These are phyloP conservation scores for Rachycentron canadum DNA, from an alignment of 2,797 vertebrate species.

Conservation along the genomic window DNA sequence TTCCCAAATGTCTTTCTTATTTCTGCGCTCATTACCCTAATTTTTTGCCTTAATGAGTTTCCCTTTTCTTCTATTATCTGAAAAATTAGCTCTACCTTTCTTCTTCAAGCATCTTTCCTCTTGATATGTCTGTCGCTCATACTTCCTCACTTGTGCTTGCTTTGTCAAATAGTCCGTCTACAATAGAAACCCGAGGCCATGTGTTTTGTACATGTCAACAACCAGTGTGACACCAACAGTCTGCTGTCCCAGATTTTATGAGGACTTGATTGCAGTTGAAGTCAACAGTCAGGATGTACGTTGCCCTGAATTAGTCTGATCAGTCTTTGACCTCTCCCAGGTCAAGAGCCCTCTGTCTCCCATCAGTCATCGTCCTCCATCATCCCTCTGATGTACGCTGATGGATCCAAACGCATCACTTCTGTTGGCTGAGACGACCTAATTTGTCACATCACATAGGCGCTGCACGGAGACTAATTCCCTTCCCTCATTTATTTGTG, in stretches of 20 bases:
- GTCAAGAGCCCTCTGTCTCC: conserved; percentile 28
- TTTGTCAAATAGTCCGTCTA: too few species aligned
- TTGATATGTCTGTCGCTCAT: too few species aligned
- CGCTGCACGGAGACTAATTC: conserved; percentile 74
- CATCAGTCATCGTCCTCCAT: conserved; percentile 32
- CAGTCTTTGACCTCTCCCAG: conserved; percentile 39
- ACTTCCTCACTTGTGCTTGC: not conserved
- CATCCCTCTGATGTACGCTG: conserved; percentile 40
- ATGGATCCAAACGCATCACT: conserved; percentile 31
- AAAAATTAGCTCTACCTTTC: not conserved
- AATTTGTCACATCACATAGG: conserved; percentile 75
- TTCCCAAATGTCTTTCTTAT: not conserved
- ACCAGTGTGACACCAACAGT: not conserved
- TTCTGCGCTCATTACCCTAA: not conserved
- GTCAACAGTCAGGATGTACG: not conserved
- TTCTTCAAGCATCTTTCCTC: not conserved
- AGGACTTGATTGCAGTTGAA: conserved; percentile 3
- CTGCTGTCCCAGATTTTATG: conserved; percentile 25
- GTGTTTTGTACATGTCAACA: conserved; percentile 2
- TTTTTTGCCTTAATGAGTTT: not conserved
- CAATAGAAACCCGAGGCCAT: not conserved
- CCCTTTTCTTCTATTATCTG: not conserved
- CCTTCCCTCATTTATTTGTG: conserved; percentile 80
- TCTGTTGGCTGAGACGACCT: conserved; percentile 71
- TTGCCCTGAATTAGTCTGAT: conserved; percentile 7